Conservation (phyloP, 2,113 vertebrate genomes). For the Peromyscus leucopus region DNA sequence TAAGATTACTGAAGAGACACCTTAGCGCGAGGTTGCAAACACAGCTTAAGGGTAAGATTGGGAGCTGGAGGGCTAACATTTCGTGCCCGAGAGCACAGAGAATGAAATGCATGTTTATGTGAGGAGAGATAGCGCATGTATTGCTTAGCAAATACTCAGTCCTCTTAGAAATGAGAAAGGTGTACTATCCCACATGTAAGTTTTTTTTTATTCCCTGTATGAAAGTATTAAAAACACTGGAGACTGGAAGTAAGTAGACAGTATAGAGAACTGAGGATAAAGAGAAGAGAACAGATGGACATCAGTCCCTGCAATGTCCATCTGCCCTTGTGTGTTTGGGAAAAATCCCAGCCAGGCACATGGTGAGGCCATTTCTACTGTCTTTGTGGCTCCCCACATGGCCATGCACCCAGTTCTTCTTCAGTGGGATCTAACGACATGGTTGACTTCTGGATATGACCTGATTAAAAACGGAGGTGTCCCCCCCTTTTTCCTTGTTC, state of each 20-base stretch:
- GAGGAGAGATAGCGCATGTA: not conserved
- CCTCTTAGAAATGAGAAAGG: not conserved
- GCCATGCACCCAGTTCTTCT: accelerated
- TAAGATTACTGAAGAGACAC: not conserved
- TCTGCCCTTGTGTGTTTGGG: not conserved
- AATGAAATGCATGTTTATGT: not conserved
- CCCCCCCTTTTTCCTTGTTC: not conserved
- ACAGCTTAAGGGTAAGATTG: not conserved
- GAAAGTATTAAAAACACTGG: not conserved
- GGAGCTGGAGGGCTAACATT: not conserved
- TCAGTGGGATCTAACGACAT: accelerated
- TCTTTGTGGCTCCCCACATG: not conserved
- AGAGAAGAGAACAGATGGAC: accelerated
- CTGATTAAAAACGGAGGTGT: not conserved
- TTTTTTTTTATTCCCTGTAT: not conserved
- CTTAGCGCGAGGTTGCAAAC: not conserved
- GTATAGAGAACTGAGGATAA: not conserved
- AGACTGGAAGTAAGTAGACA: not conserved
- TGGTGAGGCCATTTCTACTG: not conserved
- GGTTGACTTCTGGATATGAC: not conserved
- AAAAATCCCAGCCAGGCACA: not conserved
- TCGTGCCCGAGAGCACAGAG: not conserved
- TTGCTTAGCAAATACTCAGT: not conserved
- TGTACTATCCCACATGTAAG: accelerated
- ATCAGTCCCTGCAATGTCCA: accelerated